A percentile compares a stretch with the other conserved stretches of the same genome.
phyloP scores from a whole-genome alignment of 1,140 invertebrate genomes.

The Cydia splendana region DNA sequence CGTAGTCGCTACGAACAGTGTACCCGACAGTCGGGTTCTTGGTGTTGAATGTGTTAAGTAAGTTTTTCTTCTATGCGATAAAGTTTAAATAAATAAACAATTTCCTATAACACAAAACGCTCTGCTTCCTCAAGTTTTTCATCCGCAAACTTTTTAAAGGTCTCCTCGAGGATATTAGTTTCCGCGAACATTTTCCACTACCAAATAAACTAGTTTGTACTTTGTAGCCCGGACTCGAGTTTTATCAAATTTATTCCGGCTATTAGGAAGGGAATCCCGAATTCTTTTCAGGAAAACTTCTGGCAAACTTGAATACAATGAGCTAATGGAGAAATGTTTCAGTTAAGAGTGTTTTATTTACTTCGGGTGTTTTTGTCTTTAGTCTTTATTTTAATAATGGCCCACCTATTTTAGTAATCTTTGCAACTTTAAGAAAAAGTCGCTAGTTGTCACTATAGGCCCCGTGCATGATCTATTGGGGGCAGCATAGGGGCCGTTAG shows the following conservation, averaged over 20 bases:
- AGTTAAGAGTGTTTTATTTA: slow-evolving; percentile 17
- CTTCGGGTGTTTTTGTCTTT: neutral
- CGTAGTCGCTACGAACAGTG: no score
- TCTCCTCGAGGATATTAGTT: slow-evolving; percentile 13
- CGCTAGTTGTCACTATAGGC: no score
- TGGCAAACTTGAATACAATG: slow-evolving; percentile 36
- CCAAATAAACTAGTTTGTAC: slow-evolving; percentile 34
- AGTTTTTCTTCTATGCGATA: no score
- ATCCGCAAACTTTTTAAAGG: slow-evolving; percentile 25
- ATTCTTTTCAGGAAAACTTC: slow-evolving; percentile 36
- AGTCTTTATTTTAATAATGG: no score
- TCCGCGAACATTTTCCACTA: slow-evolving; percentile 11
- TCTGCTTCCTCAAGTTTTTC: slow-evolving; percentile 10
- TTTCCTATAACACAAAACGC: neutral
- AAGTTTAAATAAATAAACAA: no score
- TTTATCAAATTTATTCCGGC: slow-evolving; percentile 48
- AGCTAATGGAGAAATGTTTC: slow-evolving; percentile 31
- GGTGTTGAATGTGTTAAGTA: no score
- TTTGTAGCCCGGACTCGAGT: slow-evolving; percentile 31
- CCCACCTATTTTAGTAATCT: no score
- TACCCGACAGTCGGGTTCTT: no score
- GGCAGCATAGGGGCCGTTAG: no score
- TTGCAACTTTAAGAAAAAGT: no score
- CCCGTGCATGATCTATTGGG: no score
- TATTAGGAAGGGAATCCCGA: slow-evolving; percentile 38